These are phyloP conservation scores for Sebastes kiyomatsui DNA, from an alignment of 2,797 vertebrate genomes.

Conservation along the genomic window DNA sequence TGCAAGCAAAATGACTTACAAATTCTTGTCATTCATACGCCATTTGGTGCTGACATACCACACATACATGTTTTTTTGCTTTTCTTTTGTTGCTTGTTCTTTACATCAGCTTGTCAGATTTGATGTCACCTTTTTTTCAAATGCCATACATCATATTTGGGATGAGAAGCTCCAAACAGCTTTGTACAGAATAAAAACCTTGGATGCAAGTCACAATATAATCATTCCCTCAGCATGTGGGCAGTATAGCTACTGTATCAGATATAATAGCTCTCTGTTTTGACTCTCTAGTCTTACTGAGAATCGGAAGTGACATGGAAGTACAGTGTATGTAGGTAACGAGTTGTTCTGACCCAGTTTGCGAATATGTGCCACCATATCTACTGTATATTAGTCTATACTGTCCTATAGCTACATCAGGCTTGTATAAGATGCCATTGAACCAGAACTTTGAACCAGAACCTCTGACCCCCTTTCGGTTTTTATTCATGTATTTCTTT, in stretches of 20 bases:
- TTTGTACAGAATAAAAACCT: background rate
- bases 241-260: background rate
- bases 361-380: conserved; percentile 3
- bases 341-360: conserved; percentile 15
- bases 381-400: background rate
- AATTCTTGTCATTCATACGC: too few relatives aligned
- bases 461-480: background rate
- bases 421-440: background rate
- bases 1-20: too few relatives aligned
- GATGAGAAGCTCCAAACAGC: background rate
- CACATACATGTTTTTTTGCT: too few relatives aligned
- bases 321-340: background rate
- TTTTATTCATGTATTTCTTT: background rate
- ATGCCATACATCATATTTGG: background rate
- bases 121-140: background rate
- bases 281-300: background rate
- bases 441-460: background rate
- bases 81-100: too few relatives aligned
- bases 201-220: background rate
- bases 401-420: background rate
- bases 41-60: too few relatives aligned
- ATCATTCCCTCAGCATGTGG: background rate
- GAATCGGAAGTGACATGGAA: background rate
- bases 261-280: conserved; percentile 7
- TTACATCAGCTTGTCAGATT: background rate